A percentile compares a stretch with the other conserved stretches of the same genome.
Conservation (phyloP, 2,113 vertebrate genomes). For the Peromyscus leucopus region DNA sequence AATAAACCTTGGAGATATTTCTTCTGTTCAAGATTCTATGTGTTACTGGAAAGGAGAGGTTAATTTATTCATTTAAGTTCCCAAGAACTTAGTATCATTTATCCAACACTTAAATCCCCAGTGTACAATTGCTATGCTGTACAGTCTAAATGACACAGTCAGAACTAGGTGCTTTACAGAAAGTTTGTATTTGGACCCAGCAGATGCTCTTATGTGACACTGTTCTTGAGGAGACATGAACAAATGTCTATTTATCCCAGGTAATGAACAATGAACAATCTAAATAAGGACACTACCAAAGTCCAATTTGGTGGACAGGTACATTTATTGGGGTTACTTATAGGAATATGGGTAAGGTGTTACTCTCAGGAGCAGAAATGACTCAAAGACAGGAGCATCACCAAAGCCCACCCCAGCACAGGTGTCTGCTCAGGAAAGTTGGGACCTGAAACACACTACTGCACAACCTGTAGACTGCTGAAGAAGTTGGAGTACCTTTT, state of each 20-base stretch:
- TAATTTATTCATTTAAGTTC: slow-evolving; percentile 40
- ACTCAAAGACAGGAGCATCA: background rate
- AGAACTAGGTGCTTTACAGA: background rate
- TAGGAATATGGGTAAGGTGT: background rate
- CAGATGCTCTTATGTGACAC: background rate
- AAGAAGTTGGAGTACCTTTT: background rate
- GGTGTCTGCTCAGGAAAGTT: background rate
- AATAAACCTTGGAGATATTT: background rate
- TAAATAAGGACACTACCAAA: background rate
- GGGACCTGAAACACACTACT: background rate
- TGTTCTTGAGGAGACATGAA: background rate
- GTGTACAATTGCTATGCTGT: background rate
- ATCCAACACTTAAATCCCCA: slow-evolving; percentile 20
- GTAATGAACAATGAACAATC: background rate
- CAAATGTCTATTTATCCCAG: background rate
- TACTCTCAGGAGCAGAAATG: background rate
- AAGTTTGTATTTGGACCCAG: background rate
- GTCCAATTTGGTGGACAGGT: background rate
- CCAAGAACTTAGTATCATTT: background rate
- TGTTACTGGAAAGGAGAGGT: background rate
- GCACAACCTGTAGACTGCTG: background rate
- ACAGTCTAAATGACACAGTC: background rate
- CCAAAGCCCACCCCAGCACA: background rate
- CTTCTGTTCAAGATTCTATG: background rate
- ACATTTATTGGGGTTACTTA: background rate